Evolutionary conservation across 2,797 vertebrate species (phyloP), one percentile per base, ranked within the genome.

Genomic region (Ctenopoma multispine): DNA sequence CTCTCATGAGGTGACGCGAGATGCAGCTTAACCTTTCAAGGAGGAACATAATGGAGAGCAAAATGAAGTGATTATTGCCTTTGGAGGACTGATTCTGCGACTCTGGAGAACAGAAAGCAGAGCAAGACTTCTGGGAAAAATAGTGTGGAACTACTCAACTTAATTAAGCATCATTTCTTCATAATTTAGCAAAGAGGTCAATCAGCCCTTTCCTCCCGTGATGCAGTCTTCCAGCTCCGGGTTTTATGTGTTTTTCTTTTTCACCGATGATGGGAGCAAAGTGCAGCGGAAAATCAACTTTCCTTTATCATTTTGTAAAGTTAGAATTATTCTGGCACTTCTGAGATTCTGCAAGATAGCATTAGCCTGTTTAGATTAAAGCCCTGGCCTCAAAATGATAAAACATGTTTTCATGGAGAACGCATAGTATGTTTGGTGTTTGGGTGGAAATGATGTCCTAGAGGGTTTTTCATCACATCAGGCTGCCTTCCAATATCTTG

Each of bases 21-120:
- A 81, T 64, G 20, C 53, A 64, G 56, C 51, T 75, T 85, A 84
- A 82, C 80, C 78, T 82, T 81, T 85, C 36, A 67, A 69, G 56
- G 24, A 66, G 59, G 55, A 62, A 63, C 20, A 50, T 75, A 75
- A 77, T 73, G 40, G 66, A 69, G 75, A 51, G 68, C 29, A 63
- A 73, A 80, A 78, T 64, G 34, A 81, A 80, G 75, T 71, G 63
- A 75, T 85, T 76, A 78, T 72, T 72, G 55, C 27, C 62, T 74
- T 75, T 49, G 20, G 56, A 60, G 58, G 55, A 70, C 29, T 17
- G 23, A 62, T 69, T 72, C 41, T 38, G 17, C 0, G 23, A 64
- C 53, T 59, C 27, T 6, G 44, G 59, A 72, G 46, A 40, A 48
- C 15, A 24, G 10, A 56, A 58, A 57, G 31, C 48, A n/a, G 29